Base-by-base conservation (phyloP, 2,797 vertebrate genomes). In the Chelon auratus region DNA sequence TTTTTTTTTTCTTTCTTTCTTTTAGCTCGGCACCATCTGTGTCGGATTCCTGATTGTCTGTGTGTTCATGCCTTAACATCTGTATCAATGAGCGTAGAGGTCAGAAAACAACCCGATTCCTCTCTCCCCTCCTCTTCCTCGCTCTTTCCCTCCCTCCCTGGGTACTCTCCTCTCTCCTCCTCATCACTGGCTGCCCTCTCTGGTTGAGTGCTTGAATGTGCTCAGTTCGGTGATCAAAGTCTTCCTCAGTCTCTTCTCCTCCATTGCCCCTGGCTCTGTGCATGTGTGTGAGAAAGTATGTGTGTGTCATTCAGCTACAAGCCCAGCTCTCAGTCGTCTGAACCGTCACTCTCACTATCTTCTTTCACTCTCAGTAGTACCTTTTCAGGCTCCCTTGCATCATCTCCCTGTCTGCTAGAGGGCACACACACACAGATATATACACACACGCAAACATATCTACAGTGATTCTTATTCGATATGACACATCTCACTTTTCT, bases 201-300 rank as follows among this genome's bases (percentile, higher is more conserved):
- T 88, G 90, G 86, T 91, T 93, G 91, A 93, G 89, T 86, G 90
- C 87, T 89, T 88, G 84, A 92, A 90, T 84, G 88, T 84, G 84
- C 87, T 92, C 89, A 90, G 89, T 90, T 91, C 88, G 82, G 90
- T 92, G 93, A 94, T 94, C 92, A 94, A 93, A 94, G 93, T 92
- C 90, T 90, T 94, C 89, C 90, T 87, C 85, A 47, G 77, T 87
- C 88, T 93, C 89, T 90, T 91, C 87, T 92, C 88, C 87, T 92
- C 89, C 89, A 87, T 89, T 77, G 86, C 87, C 87, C 86, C 85
- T 77, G 85, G 85, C 83, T 87, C 58, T 87, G 51, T 75, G 48
- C 70, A 10, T 57, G 52, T 74, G 69, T 58, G 70, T 58, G 63
- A 48, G 68, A 45, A 59, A 74, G 67, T 65, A 68, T 68, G 75